Base-by-base conservation (phyloP, 2,888 invertebrate species). In the Tridacna crocea region DNA sequence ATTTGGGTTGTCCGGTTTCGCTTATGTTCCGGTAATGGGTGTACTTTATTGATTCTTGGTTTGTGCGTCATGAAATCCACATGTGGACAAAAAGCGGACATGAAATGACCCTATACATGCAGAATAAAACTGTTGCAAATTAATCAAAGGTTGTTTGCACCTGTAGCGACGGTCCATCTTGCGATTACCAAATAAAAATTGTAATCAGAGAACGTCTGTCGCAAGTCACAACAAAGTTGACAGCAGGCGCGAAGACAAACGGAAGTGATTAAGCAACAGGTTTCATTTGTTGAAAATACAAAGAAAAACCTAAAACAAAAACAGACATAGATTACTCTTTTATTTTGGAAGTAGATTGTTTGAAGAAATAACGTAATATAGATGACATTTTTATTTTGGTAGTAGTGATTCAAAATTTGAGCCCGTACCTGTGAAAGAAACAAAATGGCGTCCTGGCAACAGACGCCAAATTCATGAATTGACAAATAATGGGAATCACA, bases 361-460 rank as follows among this genome's bases (percentile, higher is more conserved):
- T 22, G 24, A 61, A 61, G 11, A 19, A 61, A 61, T 61, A 10
- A 19, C 2, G 2, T 55, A 10, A 55, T 17, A 4, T 10, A 55
- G n/a, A 55, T 55, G 10, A 55, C 10, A 17, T 19, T 55, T 19
- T 19, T n/a, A 2, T 55, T 17, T 17, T 55, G 55, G 55, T n/a
- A 55, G 1, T 19, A 6, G 17, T 13, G 13, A 61, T n/a, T 10
- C 4, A 4, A 19, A n/a, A 4, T 1, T 61, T 61, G 2, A n/a
- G 3, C 13, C 61, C 72, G 48, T 19, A 12, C 15, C 68, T 68
- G 22, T 36, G 51, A 3, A 17, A 13, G 46, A 77, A 61, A 47
- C 66, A 63, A 90, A 91, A 91, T 92, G 92, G 92, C 92, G 90
- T 83, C 92, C 85, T 92, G 90, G 88, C 91, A 92, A 92, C 92